A percentile compares a stretch with the other conserved stretches of the same genome.
Conservation (phyloP, 1,140 invertebrate species). For the Drosophila obscura region DNA sequence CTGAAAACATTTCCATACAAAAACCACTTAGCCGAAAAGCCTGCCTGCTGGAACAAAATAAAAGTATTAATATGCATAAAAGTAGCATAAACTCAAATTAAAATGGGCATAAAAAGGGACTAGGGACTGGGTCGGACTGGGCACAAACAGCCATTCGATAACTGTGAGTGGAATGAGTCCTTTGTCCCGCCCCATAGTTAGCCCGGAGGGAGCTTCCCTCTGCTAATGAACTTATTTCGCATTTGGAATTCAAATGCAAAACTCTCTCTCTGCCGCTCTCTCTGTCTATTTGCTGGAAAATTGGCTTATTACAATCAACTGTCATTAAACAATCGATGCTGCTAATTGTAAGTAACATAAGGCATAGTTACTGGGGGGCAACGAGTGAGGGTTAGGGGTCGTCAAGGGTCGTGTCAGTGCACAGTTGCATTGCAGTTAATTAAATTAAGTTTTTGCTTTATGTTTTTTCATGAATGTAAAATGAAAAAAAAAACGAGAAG, state of each 20-base stretch:
- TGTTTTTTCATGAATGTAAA: too few relatives aligned
- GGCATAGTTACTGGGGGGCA: background rate
- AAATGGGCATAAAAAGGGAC: constrained; percentile 17
- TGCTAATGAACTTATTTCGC: constrained; percentile 74
- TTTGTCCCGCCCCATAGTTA: too few relatives aligned
- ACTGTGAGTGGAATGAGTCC: constrained; percentile 4
- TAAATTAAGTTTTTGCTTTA: too few relatives aligned
- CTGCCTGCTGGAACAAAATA: constrained; percentile 20
- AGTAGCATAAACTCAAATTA: constrained; percentile 65
- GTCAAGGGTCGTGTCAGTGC: too few relatives aligned
- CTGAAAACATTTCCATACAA: too few relatives aligned
- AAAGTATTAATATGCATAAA: constrained; percentile 64
- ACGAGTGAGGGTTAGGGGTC: too few relatives aligned
- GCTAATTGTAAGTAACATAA: constrained; percentile 62
- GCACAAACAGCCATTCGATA: constrained; percentile 21
- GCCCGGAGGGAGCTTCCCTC: constrained; percentile 25
- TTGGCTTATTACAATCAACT: constrained; percentile 73
- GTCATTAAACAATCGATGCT: constrained; percentile 68
- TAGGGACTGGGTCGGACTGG: background rate
- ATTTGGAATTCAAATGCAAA: constrained; percentile 69
- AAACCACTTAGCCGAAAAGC: background rate
- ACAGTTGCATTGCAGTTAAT: too few relatives aligned
- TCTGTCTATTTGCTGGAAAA: constrained; percentile 22
- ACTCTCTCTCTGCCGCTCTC: constrained; percentile 8
- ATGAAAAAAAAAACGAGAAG: too few relatives aligned